Conservation (phyloP, 2,888 invertebrate genomes). For the Machimus atricapillus region DNA sequence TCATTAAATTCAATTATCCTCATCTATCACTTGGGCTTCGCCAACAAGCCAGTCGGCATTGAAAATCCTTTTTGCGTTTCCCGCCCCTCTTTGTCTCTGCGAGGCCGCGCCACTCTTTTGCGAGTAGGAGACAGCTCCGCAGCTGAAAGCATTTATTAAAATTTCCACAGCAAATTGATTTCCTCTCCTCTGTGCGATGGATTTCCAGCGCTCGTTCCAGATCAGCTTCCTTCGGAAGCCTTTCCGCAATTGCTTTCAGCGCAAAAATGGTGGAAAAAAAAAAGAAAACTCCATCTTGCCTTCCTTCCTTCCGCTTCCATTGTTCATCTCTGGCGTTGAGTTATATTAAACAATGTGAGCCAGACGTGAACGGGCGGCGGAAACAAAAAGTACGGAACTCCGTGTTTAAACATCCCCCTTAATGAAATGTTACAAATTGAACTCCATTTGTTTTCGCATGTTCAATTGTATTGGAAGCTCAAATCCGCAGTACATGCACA, state of each 20-base stretch:
- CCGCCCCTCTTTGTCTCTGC: background rate
- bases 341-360: constrained; percentile 38
- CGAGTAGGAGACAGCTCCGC: constrained; percentile 12
- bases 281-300: background rate
- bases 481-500: constrained; percentile 17
- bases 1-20: constrained; percentile 33
- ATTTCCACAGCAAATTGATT: constrained; percentile 41
- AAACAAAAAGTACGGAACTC: constrained; percentile 24
- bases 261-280: background rate
- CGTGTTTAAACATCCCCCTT: constrained; percentile 42
- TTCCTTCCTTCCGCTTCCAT: constrained; percentile 37
- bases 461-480: constrained; percentile 32
- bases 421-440: constrained; percentile 47
- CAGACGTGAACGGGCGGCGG: background rate
- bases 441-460: constrained; percentile 45
- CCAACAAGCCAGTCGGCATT: background rate
- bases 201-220: constrained; percentile 4
- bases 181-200: constrained; percentile 33
- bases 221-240: constrained; percentile 8
- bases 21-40: constrained; percentile 24
- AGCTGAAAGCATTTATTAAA: constrained; percentile 39
- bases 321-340: constrained; percentile 39
- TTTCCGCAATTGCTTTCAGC: constrained; percentile 36
- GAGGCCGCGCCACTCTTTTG: background rate
- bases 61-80: background rate